Evolutionary conservation across 2,888 invertebrate species (phyloP).

Genomic region (Suillia variegata): DNA sequence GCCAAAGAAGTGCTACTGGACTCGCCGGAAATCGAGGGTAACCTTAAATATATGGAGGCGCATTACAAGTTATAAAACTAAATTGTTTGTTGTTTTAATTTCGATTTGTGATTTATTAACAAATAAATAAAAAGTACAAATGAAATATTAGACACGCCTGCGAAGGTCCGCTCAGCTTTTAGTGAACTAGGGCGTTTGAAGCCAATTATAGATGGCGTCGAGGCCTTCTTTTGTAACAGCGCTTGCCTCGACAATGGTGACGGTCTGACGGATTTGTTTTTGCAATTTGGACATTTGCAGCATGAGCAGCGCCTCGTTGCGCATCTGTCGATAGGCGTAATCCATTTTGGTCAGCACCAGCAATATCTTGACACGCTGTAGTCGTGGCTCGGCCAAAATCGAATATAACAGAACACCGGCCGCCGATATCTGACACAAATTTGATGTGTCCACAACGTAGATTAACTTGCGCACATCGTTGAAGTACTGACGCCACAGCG

Average conservation of each 20-base stretch:
- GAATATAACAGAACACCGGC: conserved; percentile 82
- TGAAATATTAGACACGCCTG: no score
- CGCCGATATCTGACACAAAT: conserved; percentile 84
- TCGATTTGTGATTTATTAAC: neutral
- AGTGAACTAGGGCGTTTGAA: conserved; percentile 54
- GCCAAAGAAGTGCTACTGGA: conserved; percentile 62
- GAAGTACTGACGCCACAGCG: conserved; percentile 80
- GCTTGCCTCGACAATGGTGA: conserved; percentile 75
- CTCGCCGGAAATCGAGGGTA: conserved; percentile 55
- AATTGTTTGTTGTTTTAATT: neutral
- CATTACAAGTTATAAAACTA: conserved; percentile 52
- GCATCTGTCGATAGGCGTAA: conserved; percentile 83
- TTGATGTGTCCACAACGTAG: conserved; percentile 83
- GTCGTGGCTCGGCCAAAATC: conserved; percentile 73
- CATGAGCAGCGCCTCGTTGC: conserved; percentile 84
- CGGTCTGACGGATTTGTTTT: conserved; percentile 71
- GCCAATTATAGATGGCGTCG: conserved; percentile 70
- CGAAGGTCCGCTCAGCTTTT: no score
- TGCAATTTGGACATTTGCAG: conserved; percentile 74
- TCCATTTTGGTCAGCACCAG: conserved; percentile 84
- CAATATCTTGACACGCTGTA: conserved; percentile 72
- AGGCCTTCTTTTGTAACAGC: conserved; percentile 75
- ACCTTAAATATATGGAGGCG: conserved; percentile 62
- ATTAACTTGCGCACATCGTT: conserved; percentile 71
- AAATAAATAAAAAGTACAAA: neutral